Percentiles rank a stretch among this genome's conserved stretches.
Conservation (phyloP, 2,888 invertebrate species). For the Calameuta idolon region DNA sequence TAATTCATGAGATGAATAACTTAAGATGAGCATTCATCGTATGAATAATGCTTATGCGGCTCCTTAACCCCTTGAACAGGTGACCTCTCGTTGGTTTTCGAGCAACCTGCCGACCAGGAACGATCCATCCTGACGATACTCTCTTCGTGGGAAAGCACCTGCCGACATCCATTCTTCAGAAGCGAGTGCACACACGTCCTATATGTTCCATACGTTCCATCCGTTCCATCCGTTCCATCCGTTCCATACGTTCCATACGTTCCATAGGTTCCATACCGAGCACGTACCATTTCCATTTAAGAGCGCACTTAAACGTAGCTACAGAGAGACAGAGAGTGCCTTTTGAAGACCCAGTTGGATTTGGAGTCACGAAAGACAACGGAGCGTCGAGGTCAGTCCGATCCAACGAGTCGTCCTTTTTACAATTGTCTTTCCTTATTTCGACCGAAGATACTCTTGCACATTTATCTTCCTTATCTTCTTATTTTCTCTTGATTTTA, state of each 20-base stretch:
- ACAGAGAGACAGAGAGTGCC: background rate
- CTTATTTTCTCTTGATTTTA: no score
- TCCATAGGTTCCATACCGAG: no score
- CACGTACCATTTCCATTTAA: constrained; percentile 2
- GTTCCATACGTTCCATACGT: no score
- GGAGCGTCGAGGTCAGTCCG: no score
- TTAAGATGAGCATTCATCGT: constrained; percentile 46
- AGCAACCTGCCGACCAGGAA: constrained; percentile 13
- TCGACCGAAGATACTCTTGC: no score
- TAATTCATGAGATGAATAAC: constrained; percentile 59
- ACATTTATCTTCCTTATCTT: no score
- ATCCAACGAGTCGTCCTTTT: no score
- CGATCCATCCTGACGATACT: constrained; percentile 18
- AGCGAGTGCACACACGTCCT: background rate
- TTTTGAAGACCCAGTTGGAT: no score
- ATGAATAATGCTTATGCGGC: constrained; percentile 52
- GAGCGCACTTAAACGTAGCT: background rate
- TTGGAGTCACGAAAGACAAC: no score
- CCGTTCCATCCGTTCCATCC: no score
- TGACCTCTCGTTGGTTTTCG: constrained; percentile 34
- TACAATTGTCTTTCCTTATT: no score
- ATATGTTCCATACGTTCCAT: no score
- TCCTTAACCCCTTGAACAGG: constrained; percentile 47
- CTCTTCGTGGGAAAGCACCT: constrained; percentile 44
- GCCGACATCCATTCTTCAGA: constrained; percentile 30